Conservation (phyloP, 2,888 invertebrate genomes). For the Auanema sp. region DNA sequence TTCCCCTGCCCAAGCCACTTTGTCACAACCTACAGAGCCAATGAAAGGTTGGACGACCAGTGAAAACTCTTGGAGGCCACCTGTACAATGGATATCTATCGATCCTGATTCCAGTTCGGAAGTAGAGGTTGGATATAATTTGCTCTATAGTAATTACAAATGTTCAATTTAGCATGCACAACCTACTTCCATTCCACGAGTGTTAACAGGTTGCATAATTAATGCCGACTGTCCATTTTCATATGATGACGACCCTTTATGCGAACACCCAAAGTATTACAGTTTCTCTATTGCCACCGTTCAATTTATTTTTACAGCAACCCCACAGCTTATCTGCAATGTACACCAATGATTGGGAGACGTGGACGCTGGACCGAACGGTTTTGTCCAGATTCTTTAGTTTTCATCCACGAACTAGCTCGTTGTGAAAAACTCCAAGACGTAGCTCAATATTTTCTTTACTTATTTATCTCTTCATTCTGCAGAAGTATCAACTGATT, state of each 20-base stretch:
- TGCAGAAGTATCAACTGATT: background rate
- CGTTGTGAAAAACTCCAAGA: slow-evolving; percentile 32
- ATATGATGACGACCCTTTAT: slow-evolving; percentile 36
- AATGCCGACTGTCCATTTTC: slow-evolving; percentile 37
- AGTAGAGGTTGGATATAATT: no score
- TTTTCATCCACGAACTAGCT: slow-evolving; percentile 29
- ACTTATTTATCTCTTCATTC: background rate
- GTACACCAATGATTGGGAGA: slow-evolving; percentile 37
- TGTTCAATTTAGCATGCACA: no score
- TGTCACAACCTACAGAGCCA: background rate
- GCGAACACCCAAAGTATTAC: slow-evolving; percentile 27
- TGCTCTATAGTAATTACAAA: no score
- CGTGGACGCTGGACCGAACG: slow-evolving; percentile 37
- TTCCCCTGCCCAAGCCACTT: no score
- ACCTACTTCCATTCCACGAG: background rate
- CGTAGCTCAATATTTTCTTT: background rate
- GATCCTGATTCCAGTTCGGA: no score
- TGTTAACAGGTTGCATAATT: slow-evolving; percentile 22
- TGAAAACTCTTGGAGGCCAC: slow-evolving; percentile 13
- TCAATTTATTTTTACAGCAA: slow-evolving; percentile 16
- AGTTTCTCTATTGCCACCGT: slow-evolving; percentile 13
- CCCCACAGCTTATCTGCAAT: slow-evolving; percentile 38
- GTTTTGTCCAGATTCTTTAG: slow-evolving; percentile 36
- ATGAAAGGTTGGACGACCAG: slow-evolving; percentile 5
- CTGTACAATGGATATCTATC: slow-evolving; percentile 7